Base-by-base conservation (phyloP, 2,113 vertebrate species). In the Mirounga angustirostris region DNA sequence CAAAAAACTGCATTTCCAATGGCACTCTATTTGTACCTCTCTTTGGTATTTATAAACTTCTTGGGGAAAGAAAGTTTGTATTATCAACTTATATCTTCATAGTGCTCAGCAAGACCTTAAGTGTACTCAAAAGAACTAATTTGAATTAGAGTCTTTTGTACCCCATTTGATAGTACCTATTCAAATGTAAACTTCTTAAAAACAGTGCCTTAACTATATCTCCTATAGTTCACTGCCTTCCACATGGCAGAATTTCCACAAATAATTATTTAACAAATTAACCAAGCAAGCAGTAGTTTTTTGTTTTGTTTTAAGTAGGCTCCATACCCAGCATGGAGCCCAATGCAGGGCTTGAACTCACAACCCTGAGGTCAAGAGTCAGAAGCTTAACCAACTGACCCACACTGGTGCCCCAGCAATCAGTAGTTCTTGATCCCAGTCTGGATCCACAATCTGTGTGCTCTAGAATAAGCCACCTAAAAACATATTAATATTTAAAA, bases 251-350 rank as follows among this genome's bases (percentile, higher is more conserved):
- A 85, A 76, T 79, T 86, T 58, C 63, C 50, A 88, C 59, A 90
- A 93, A 83, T 93, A 86, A 86, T 82, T 52, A 85, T 30, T 65
- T 87, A 65, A 61, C 50, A 73, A 78, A 74, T 81, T 11, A 83
- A 85, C 22, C 24, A 89, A 36, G 81, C 28, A 87, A 79, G 50
- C 9, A 8, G 73, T 13, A 61, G 65, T 52, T 59, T 69, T 30
- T 14, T 14, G 26, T 63, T 67, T n/a, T n/a, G 67, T 33, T 67
- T 33, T 15, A 33, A 67, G 30, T 67, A 33, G 30, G 30, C 30
- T 16, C 30, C 63, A 67, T 14, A 67, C 63, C 30, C 30, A 36
- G 18, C 5, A 1, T 69, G 18, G 33, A 18, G 33, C 67, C 33
- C 18, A 21, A 36, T 2, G n/a, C 33, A 10, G 67, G 67, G 67